phyloP scores from a whole-genome alignment of 2,888 invertebrate species.

The Pyrrhosoma nymphula region DNA sequence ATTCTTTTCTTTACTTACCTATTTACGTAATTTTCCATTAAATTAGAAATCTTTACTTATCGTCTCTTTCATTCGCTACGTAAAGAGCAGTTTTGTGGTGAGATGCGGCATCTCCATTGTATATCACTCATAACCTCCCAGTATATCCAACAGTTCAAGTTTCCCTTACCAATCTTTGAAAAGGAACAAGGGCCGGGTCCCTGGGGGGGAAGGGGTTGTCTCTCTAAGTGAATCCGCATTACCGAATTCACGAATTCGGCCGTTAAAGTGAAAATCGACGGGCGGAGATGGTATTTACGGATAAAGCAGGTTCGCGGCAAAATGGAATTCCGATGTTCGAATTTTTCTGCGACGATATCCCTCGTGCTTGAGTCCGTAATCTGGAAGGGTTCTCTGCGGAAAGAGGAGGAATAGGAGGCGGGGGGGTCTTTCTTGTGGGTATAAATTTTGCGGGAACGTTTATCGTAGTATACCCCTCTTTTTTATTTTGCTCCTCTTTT shows the following conservation, averaged over 20 bases:
- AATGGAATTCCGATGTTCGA: conserved; percentile 1
- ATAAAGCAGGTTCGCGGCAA: not conserved
- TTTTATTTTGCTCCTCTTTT: not conserved
- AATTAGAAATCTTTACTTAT: too few species aligned
- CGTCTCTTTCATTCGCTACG: too few species aligned
- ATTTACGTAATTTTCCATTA: too few species aligned
- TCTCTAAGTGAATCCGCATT: not conserved
- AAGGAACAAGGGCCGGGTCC: not conserved
- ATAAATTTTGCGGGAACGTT: conserved; percentile 18
- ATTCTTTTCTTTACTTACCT: too few species aligned
- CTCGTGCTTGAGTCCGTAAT: not conserved
- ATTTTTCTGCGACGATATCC: not conserved
- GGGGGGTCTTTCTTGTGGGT: not conserved
- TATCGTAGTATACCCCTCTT: not conserved
- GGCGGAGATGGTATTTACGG: not conserved
- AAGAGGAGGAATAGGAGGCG: too few species aligned
- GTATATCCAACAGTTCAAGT: not conserved
- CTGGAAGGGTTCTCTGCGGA: not conserved
- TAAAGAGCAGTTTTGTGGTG: too few species aligned
- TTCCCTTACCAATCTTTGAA: not conserved
- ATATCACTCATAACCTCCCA: not conserved
- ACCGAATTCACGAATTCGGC: not conserved
- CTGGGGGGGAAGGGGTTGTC: not conserved
- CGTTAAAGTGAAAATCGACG: not conserved
- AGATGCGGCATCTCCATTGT: not conserved